These are phyloP conservation scores for Pyrochroa serraticornis DNA, from an alignment of 2,888 invertebrate genomes.

Conservation along the genomic window DNA sequence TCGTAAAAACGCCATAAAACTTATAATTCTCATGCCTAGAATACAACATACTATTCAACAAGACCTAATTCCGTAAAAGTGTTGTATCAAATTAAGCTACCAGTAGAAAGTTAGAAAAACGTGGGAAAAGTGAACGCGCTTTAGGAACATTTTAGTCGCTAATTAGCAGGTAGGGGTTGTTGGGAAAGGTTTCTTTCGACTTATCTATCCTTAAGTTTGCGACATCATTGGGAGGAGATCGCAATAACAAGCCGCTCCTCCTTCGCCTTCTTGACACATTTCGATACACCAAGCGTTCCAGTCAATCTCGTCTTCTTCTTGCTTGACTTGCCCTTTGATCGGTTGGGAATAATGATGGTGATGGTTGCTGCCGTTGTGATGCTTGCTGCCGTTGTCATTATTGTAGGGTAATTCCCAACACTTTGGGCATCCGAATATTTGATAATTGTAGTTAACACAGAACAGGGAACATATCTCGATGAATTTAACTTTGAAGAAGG, in stretches of 20 bases:
- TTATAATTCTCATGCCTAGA: not conserved
- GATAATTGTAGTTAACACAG: constrained; percentile 55
- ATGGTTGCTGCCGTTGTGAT: constrained; percentile 27
- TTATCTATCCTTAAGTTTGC: too few species aligned
- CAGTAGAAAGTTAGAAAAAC: too few species aligned
- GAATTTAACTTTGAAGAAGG: constrained; percentile 53
- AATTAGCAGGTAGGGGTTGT: not conserved
- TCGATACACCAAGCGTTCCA: constrained; percentile 71
- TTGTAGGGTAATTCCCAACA: constrained; percentile 49
- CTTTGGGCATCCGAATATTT: constrained; percentile 55
- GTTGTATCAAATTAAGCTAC: too few species aligned
- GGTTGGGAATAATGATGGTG: too few species aligned
- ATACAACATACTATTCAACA: too few species aligned
- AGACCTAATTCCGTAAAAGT: too few species aligned
- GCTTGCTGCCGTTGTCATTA: constrained; percentile 8
- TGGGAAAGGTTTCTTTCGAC: too few species aligned
- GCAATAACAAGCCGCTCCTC: constrained; percentile 79
- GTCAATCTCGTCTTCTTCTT: constrained; percentile 47
- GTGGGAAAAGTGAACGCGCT: not conserved
- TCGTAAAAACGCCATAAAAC: not conserved
- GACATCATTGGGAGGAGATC: constrained; percentile 67
- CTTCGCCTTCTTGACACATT: constrained; percentile 71
- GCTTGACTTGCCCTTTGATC: not conserved
- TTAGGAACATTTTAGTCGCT: constrained; percentile 3
- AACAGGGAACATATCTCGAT: constrained; percentile 61